Evolutionary conservation across 2,113 vertebrate species (phyloP), one percentile per base, ranked within the genome.

Genomic region (Hepsetus odoe): DNA sequence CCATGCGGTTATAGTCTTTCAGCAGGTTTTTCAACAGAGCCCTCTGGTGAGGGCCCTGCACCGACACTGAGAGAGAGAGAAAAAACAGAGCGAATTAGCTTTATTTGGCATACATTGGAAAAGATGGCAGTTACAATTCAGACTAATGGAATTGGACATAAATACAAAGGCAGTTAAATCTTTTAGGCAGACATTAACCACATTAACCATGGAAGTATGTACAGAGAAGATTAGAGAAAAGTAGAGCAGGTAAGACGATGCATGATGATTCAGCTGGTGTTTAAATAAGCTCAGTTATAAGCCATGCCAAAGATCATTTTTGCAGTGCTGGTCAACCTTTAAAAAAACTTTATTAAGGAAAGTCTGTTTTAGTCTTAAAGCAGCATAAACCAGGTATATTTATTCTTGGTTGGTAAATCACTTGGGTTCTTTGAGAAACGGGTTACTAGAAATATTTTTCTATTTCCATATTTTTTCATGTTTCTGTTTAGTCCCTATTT

Each of bases 1-100:
- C 94, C 91, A 95, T 91, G 2, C 86, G 90, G 82, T 92, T 93
- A 82, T 94, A 94, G 81, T 94, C 92, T 76, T 94, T 94, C 82
- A 95, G 87, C 56, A 95, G 89, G 74, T 90, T 93, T 74, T 92
- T 94, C 70, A 94, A 84, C 76, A 95, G 91, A 75, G 77, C 88
- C 79, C 93, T 91, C 90, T 95, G 93, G 84, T 94, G 85, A 8
- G 91, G 89, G 22, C 94, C 94, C 83, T 94, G 92, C 77, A 89
- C 3, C 0, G 93, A 91, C 40, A 91, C 94, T 95, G 80, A 11
- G 55, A 74, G 32, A 76, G 13, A 84, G 26, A 68, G 18, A 64
- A 13, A 53, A 28, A 64, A 77, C 6, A 33, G 76, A 79, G 51
- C 79, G 73, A 72, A 38, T 22, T n/a, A 22, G 5, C 24, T 9